A percentile compares a stretch with the other conserved stretches of the same genome.
phyloP scores from a whole-genome alignment of 2,888 invertebrate genomes.

The Dicyrtomina minuta region DNA sequence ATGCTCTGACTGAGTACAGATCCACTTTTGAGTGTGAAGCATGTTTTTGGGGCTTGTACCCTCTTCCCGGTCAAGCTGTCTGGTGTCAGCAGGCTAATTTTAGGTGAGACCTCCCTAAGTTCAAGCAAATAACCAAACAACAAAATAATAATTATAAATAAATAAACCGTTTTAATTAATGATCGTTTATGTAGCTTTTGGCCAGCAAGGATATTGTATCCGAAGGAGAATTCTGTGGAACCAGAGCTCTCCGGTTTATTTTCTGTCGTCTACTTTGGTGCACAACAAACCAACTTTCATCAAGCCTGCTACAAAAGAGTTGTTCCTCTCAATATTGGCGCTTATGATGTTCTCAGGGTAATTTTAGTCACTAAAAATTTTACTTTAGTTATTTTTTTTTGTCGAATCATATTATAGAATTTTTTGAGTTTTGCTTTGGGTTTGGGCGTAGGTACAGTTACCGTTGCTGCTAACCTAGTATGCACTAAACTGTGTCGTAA shows the following conservation, averaged over 20 bases:
- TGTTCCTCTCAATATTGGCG: background rate
- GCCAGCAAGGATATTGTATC: constrained; percentile 48
- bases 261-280: constrained; percentile 47
- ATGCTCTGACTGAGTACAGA: background rate
- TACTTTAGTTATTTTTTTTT: too few relatives aligned
- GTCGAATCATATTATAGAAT: too few relatives aligned
- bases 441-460: too few relatives aligned
- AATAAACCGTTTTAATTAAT: too few relatives aligned
- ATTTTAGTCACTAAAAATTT: too few relatives aligned
- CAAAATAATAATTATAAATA: constrained; percentile 3
- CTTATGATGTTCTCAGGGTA: background rate
- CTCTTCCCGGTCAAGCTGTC: constrained; percentile 47
- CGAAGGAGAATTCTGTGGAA: constrained; percentile 33
- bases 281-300: constrained; percentile 36
- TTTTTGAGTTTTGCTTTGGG: too few relatives aligned
- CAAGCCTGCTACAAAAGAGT: background rate
- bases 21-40: constrained; percentile 40
- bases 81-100: constrained; percentile 46
- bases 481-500: too few relatives aligned
- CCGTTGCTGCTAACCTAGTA: too few relatives aligned
- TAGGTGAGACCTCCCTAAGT: too few relatives aligned
- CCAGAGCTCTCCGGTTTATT: constrained; percentile 27
- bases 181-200: constrained; percentile 46
- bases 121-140: too few relatives aligned
- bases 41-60: constrained; percentile 46